Evolutionary conservation across 2,888 invertebrate genomes (phyloP).

Genomic region (Adela reaumurella): DNA sequence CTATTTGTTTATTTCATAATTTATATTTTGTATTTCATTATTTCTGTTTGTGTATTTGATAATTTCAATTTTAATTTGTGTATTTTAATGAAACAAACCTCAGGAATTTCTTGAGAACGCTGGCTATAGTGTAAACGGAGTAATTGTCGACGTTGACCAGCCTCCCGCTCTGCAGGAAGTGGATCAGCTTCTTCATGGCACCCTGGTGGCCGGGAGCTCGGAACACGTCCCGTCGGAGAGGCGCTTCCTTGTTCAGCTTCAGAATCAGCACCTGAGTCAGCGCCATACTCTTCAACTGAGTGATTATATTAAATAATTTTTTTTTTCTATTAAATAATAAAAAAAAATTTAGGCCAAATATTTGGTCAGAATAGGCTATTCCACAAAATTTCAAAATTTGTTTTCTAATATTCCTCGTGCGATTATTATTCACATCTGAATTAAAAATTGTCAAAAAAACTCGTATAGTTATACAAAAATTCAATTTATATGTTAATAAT

Average conservation of each 20-base stretch:
- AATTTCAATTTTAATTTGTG: too few relatives aligned
- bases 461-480: too few relatives aligned
- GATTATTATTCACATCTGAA: too few relatives aligned
- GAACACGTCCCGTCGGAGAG: slow-evolving; percentile 89
- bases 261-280: slow-evolving; percentile 83
- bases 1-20: too few relatives aligned
- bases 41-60: too few relatives aligned
- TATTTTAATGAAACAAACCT: too few relatives aligned
- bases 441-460: too few relatives aligned
- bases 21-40: too few relatives aligned
- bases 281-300: slow-evolving; percentile 17
- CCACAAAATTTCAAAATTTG: too few relatives aligned
- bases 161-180: slow-evolving; percentile 85
- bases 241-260: slow-evolving; percentile 93
- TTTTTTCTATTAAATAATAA: not conserved
- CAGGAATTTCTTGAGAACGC: slow-evolving; percentile 96
- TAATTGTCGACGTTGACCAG: slow-evolving; percentile 92
- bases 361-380: too few relatives aligned
- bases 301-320: slow-evolving; percentile 9
- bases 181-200: slow-evolving; percentile 89
- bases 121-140: slow-evolving; percentile 96
- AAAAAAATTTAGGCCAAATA: not conserved
- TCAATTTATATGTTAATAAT: too few relatives aligned
- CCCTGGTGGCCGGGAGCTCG: slow-evolving; percentile 94
- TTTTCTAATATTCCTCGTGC: too few relatives aligned